phyloP scores from a whole-genome alignment of 2,888 invertebrate species.

The Drosophila lacicola region DNA sequence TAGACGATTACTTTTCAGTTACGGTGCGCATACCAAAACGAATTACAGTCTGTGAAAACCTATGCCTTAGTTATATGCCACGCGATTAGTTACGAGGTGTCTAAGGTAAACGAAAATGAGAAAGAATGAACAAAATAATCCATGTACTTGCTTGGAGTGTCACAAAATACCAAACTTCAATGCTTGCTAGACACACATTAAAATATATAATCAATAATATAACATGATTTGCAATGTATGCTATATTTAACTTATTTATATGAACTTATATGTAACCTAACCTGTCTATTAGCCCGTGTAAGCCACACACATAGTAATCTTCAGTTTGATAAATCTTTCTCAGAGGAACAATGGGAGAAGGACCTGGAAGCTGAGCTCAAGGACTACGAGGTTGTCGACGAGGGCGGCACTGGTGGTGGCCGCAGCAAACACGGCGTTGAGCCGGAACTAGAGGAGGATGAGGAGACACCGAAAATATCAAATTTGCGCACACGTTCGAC shows the following conservation, averaged over 20 bases:
- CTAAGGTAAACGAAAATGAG: constrained; percentile 39
- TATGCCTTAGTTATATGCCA: constrained; percentile 76
- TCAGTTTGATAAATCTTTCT: constrained; percentile 42
- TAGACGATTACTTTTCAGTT: constrained; percentile 81
- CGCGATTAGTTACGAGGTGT: constrained; percentile 58
- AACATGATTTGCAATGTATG: constrained; percentile 46
- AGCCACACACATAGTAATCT: constrained; percentile 71
- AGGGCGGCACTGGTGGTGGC: constrained; percentile 81
- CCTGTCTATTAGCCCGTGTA: constrained; percentile 25
- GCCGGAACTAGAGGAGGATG: constrained; percentile 60
- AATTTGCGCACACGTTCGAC: constrained; percentile 84
- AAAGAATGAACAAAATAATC: constrained; percentile 7
- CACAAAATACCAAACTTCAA: constrained; percentile 46
- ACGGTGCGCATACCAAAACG: constrained; percentile 82
- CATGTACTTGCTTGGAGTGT: constrained; percentile 74
- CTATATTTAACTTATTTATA: constrained; percentile 40
- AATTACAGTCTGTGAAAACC: constrained; percentile 81
- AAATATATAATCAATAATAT: constrained; percentile 31
- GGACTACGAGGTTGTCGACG: constrained; percentile 95
- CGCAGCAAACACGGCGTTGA: constrained; percentile 24
- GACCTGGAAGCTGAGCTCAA: constrained; percentile 97
- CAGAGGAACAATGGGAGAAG: constrained; percentile 97
- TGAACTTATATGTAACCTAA: constrained; percentile 31
- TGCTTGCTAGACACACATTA: constrained; percentile 65
- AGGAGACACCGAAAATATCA: constrained; percentile 83